Conservation (phyloP, 2,797 vertebrate genomes). For the Hozukius guyotensis region DNA sequence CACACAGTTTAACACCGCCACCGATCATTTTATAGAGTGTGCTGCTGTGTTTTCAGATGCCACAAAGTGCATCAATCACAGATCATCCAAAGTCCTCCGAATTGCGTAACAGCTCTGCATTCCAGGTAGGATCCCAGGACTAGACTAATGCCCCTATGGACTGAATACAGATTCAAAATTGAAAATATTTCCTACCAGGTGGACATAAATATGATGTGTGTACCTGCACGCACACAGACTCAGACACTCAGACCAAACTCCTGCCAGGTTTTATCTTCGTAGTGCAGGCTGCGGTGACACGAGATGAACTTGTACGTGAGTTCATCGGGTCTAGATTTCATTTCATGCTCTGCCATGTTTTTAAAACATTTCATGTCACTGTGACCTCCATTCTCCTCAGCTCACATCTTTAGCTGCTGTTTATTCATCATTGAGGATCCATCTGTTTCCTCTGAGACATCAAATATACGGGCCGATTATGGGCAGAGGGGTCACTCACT, state of each 20-base stretch:
- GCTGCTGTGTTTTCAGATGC: not conserved
- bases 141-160: conserved; percentile 21
- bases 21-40: not conserved
- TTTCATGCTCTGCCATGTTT: not conserved
- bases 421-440: conserved; percentile 10
- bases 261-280: conserved; percentile 15
- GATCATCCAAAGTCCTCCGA: conserved; percentile 48
- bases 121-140: conserved; percentile 58
- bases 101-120: conserved; percentile 62
- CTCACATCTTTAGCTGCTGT: not conserved
- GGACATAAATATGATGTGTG: not conserved
- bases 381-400: not conserved
- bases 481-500: not conserved
- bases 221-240: conserved; percentile 17
- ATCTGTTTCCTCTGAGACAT: not conserved
- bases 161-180: not conserved
- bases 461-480: not conserved
- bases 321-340: conserved; percentile 7
- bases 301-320: not conserved
- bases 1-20: not conserved
- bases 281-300: not conserved
- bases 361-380: not conserved
- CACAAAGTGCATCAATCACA: conserved; percentile 42
- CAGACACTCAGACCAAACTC: not conserved
- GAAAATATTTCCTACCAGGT: not conserved